Conservation (phyloP, 2,888 invertebrate species). For the Lithophane socia region DNA sequence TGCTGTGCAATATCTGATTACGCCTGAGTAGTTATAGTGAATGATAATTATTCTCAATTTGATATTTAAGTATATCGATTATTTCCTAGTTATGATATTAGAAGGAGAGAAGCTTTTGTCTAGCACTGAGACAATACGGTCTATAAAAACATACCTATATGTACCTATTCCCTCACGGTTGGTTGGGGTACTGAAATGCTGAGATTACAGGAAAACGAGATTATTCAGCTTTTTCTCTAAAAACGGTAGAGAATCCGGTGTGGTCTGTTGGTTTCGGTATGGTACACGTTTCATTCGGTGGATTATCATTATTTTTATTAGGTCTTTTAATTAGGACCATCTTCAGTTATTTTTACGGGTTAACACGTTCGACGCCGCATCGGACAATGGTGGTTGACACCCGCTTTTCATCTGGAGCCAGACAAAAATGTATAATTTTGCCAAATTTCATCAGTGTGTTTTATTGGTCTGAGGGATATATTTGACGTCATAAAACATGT, state of each 20-base stretch:
- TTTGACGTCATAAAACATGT: no score
- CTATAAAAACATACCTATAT: background rate
- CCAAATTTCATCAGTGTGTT: no score
- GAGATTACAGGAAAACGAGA: background rate
- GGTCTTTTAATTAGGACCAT: no score
- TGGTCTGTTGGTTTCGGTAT: background rate
- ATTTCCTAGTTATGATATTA: background rate
- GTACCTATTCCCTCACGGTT: background rate
- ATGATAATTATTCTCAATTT: background rate
- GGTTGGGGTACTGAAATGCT: background rate
- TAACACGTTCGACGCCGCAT: no score
- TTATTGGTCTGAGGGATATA: no score
- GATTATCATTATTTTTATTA: background rate
- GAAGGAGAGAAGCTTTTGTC: background rate
- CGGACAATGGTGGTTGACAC: no score
- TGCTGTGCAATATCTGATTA: no score
- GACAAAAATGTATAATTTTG: no score
- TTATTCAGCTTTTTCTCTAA: no score
- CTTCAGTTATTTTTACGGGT: background rate
- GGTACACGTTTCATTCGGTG: background rate
- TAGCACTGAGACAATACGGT: background rate
- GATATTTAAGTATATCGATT: background rate
- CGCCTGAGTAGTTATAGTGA: background rate
- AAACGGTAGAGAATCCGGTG: background rate
- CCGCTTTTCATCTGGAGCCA: no score